Evolutionary conservation across 2,113 vertebrate genomes (phyloP), one percentile per base, ranked within the genome.

Genomic region (Craseonycteris thonglongyai): DNA sequence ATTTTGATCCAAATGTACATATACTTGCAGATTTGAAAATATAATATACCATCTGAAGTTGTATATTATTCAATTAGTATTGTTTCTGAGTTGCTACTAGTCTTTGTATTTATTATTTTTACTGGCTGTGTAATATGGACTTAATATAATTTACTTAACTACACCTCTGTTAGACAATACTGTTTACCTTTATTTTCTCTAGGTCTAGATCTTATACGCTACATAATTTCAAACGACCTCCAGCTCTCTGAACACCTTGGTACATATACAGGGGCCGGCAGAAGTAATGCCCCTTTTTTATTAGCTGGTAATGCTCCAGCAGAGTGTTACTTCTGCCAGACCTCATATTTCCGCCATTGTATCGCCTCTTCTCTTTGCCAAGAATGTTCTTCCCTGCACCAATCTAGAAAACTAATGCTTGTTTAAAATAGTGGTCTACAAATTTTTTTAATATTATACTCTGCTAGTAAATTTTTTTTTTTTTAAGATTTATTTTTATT

Each of bases 61-160:
- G 49, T 95, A 1, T 78, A 59, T 65, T 91, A 84, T 91, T 68
- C 13, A 91, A 81, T 91, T 95, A 80, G 7, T 66, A 82, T 75
- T 93, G 4, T 91, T 69, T 88, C 19, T 90, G 15, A 97, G 45
- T 78, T 94, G 16, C 26, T 76, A 26, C 88, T 71, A 76, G 66
- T 85, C 40, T 86, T 61, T 66, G 42, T 45, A 35, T 63, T 78
- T 95, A 78, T 75, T 91, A 65, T 85, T 91, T 91, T 81, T 92
- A 91, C 22, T 75, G 49, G n/a, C 5, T 88, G 16, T 40, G 42
- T 83, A 95, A 92, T 71, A 94, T 33, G 61, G 21, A 80, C 66
- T 42, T 74, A 90, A 82, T 59, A 45, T 24, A 92, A 54, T 80
- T 94, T 58, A 84, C 38, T 59, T 61, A 63, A 63, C 56, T 59